Percentiles rank a stretch among this genome's conserved stretches.
Conservation (phyloP, 2,888 invertebrate species). For the Baronia brevicornis region DNA sequence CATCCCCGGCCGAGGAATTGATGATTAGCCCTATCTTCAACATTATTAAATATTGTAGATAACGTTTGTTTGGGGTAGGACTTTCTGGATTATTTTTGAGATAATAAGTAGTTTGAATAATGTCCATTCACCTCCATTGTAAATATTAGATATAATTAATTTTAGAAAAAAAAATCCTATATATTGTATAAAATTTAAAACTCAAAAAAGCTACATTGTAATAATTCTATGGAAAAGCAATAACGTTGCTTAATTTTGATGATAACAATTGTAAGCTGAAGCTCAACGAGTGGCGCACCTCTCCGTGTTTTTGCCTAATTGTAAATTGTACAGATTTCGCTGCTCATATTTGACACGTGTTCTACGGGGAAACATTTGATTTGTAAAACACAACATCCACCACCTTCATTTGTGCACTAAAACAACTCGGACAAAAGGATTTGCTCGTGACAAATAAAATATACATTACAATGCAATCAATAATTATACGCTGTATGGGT, state of each 20-base stretch:
- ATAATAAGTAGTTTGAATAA: slow-evolving; percentile 68
- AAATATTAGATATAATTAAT: slow-evolving; percentile 75
- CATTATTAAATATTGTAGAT: slow-evolving; percentile 70
- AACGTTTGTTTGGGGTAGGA: slow-evolving; percentile 72
- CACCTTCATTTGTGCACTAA: no score
- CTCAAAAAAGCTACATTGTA: slow-evolving; percentile 73
- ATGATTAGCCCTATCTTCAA: slow-evolving; percentile 27
- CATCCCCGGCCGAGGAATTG: no score
- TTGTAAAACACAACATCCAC: slow-evolving; percentile 13
- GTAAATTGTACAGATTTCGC: slow-evolving; percentile 35
- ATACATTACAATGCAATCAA: no score
- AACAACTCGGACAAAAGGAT: no score
- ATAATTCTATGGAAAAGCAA: slow-evolving; percentile 56
- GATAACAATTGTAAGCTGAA: slow-evolving; percentile 59
- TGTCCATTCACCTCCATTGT: slow-evolving; percentile 75
- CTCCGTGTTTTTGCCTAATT: slow-evolving; percentile 28
- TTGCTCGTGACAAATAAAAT: no score
- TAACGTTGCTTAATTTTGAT: slow-evolving; percentile 48
- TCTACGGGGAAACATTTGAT: slow-evolving; percentile 26
- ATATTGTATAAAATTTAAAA: slow-evolving; percentile 74
- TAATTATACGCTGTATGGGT: no score
- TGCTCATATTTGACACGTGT: slow-evolving; percentile 35
- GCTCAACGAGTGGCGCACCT: slow-evolving; percentile 33
- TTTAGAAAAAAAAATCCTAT: slow-evolving; percentile 73
- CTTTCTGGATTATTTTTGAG: slow-evolving; percentile 58